Evolutionary conservation across 2,113 vertebrate genomes (phyloP).

Genomic region (Brienomyrus longianalis): DNA sequence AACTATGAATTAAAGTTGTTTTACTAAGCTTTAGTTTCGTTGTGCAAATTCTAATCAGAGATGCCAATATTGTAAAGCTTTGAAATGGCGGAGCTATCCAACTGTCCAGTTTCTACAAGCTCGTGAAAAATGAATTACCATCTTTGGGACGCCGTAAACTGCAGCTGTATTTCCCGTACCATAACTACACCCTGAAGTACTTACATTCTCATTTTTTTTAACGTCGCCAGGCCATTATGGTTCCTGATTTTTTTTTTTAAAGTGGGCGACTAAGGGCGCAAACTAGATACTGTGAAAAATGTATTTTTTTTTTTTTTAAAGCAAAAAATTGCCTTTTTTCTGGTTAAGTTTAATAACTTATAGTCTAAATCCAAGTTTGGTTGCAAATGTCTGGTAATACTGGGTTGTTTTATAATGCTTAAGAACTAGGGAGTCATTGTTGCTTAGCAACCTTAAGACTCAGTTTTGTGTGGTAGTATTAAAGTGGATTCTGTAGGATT

Average conservation of each 20-base stretch:
- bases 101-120: background rate
- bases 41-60: background rate
- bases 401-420: background rate
- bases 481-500: background rate
- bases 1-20: background rate
- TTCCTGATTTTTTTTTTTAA: background rate
- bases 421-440: background rate
- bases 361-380: background rate
- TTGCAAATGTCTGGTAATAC: background rate
- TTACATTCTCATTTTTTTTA: background rate
- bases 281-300: background rate
- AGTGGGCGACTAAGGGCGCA: background rate
- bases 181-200: background rate
- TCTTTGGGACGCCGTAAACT: background rate
- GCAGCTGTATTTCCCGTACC: background rate
- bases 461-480: background rate
- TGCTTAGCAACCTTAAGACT: constrained; percentile 3
- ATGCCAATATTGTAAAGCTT: background rate
- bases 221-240: background rate
- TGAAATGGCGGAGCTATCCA: background rate
- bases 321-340: background rate
- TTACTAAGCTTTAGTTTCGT: background rate
- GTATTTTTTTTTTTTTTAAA: background rate
- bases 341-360: background rate
- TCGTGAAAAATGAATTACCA: background rate